Base-by-base conservation (phyloP, 1,140 invertebrate genomes). In the Eueides isabella region DNA sequence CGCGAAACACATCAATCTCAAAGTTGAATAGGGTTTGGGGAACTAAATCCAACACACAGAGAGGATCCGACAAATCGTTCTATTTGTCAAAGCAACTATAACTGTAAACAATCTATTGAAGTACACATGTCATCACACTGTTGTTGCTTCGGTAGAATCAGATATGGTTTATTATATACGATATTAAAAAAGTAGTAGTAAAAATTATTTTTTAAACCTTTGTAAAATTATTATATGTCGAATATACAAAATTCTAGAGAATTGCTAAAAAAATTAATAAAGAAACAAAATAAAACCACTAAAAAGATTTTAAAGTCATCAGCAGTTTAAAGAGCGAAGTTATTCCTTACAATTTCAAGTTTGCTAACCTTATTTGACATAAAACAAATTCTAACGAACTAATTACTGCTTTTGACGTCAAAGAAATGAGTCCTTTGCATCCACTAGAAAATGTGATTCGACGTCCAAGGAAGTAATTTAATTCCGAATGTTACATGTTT, bases 1-100 rank as follows among this genome's bases (percentile, higher is more conserved):
- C 73, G 73, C 68, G 62, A 70, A 74, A 71, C 73, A 71, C 69
- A 75, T 75, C 68, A 75, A 71, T 75, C 74, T 75, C 64, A 66
- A 75, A 75, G 41, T 75, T 75, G 64, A 66, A 70, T 71, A 70
- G 26, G 74, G 64, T 48, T 71, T 71, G 71, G 55, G 67, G 67
- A 66, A 61, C 64, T 38, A 67, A 48, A 75, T 71, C 55, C 64
- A 71, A 71, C 69, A 41, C n/a, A 48, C n/a, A n/a, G 68, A 55
- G 74, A 70, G 30, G 41, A 67, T 28, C 68, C 69, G 55, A 71
- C 69, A 75, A 71, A 75, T 75, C 64, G 64, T 67, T 71, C 64
- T 55, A 71, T 75, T 75, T 71, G 65, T 75, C 68, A 75, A 70
- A 75, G 14, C 28, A 75, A 71, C 74, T 75, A 67, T 66, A 41